Conservation (phyloP, 2,888 invertebrate species). For the Glomeris marginata region DNA sequence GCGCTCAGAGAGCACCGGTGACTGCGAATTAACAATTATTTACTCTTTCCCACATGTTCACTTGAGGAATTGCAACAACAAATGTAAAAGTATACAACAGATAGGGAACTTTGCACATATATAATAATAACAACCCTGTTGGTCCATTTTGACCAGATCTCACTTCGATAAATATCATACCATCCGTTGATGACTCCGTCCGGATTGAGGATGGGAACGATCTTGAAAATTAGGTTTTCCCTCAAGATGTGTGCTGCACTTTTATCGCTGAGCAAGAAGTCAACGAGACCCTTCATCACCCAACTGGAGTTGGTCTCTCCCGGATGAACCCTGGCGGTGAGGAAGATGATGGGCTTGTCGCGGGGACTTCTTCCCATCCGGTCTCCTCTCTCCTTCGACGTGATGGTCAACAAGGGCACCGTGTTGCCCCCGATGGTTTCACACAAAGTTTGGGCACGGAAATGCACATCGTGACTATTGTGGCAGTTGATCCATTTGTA, state of each 20-base stretch:
- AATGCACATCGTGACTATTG: conserved; percentile 39
- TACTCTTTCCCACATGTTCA: not conserved
- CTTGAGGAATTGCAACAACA: not conserved
- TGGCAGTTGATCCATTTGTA: conserved; percentile 40
- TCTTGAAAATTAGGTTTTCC: conserved; percentile 61
- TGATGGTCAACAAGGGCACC: conserved; percentile 59
- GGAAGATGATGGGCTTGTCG: conserved; percentile 36
- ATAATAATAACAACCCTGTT: not conserved
- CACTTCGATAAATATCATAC: conserved; percentile 27
- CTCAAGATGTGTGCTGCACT: conserved; percentile 44
- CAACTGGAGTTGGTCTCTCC: conserved; percentile 78
- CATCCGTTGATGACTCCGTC: conserved; percentile 78
- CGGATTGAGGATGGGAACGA: conserved; percentile 76
- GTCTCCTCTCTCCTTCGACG: conserved; percentile 26
- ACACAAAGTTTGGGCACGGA: conserved; percentile 51
- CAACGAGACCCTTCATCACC: conserved; percentile 64
- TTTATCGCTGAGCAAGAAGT: conserved; percentile 44
- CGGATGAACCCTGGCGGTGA: conserved; percentile 69
- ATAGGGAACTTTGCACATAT: not conserved
- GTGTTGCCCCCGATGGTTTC: conserved; percentile 54
- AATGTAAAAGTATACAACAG: not conserved
- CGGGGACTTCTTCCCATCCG: not conserved
- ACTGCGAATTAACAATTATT: conserved; percentile 36
- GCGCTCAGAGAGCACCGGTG: conserved; percentile 69
- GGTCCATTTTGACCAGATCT: too few species aligned